phyloP scores from a whole-genome alignment of 2,797 vertebrate species.

The Myiothlypis coronata region DNA sequence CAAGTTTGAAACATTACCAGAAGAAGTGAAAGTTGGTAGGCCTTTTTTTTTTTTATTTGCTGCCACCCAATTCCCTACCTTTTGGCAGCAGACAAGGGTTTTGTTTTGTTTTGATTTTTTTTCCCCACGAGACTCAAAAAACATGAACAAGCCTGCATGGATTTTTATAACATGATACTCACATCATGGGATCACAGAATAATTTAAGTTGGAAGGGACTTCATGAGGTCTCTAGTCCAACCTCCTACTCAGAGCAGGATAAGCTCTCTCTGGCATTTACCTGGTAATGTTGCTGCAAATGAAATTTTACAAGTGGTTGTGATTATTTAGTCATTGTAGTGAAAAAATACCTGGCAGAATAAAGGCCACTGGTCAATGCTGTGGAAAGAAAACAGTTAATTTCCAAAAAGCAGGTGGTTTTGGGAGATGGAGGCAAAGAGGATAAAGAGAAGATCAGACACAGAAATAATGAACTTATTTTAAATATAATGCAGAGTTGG shows the following conservation, averaged over 20 bases:
- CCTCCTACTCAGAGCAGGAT: background rate
- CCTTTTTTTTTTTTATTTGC: background rate
- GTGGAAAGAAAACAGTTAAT: background rate
- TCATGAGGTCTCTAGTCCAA: background rate
- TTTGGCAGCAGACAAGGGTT: background rate
- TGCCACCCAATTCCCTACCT: background rate
- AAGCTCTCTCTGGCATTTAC: background rate
- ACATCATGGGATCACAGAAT: background rate
- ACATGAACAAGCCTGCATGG: conserved; percentile 22
- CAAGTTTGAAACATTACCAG: conserved; percentile 10
- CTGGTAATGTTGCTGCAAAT: background rate
- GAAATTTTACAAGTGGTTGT: background rate
- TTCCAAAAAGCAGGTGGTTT: background rate
- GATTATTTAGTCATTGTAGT: background rate
- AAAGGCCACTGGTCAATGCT: background rate
- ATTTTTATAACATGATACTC: conserved; percentile 15
- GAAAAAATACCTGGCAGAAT: background rate
- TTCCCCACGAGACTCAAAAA: background rate
- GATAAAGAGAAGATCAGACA: background rate
- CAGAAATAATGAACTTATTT: background rate
- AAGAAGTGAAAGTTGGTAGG: background rate
- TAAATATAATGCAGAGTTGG: background rate
- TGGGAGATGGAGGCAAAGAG: background rate
- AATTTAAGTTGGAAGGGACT: background rate
- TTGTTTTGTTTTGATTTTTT: background rate